Evolutionary conservation across 2,888 invertebrate genomes (phyloP).

Genomic region (Ophion slaviceki): DNA sequence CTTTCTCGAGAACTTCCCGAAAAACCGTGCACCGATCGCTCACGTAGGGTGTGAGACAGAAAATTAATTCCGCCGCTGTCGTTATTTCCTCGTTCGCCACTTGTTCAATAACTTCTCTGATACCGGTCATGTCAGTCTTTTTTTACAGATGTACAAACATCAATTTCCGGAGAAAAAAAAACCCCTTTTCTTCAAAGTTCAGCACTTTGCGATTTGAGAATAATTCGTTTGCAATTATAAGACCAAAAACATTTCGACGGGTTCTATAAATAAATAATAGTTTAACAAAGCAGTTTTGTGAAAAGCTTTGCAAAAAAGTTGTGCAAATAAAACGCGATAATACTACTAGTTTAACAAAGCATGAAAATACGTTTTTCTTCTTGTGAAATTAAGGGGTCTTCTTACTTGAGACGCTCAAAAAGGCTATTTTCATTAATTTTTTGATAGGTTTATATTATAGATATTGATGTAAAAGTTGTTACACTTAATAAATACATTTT

Average conservation of each 20-base stretch:
- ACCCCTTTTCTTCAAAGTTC: not conserved
- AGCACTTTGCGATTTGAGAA: not conserved
- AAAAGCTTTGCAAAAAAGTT: no score
- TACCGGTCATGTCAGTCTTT: slow-evolving; percentile 65
- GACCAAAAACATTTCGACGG: not conserved
- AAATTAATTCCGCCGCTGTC: slow-evolving; percentile 69
- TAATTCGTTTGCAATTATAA: not conserved
- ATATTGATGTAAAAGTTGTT: no score
- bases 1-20: slow-evolving; percentile 67
- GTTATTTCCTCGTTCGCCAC: slow-evolving; percentile 67
- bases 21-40: slow-evolving; percentile 64
- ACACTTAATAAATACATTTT: no score
- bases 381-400: no score
- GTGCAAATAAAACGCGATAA: no score
- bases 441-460: no score
- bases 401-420: no score
- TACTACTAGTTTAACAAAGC: no score
- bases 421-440: no score
- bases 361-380: no score
- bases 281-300: no score
- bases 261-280: no score
- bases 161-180: not conserved
- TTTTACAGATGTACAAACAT: not conserved
- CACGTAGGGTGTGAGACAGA: slow-evolving; percentile 62
- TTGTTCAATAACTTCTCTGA: slow-evolving; percentile 64